Conservation (phyloP, 2,888 invertebrate genomes). For the Pantelozetes paolii region DNA sequence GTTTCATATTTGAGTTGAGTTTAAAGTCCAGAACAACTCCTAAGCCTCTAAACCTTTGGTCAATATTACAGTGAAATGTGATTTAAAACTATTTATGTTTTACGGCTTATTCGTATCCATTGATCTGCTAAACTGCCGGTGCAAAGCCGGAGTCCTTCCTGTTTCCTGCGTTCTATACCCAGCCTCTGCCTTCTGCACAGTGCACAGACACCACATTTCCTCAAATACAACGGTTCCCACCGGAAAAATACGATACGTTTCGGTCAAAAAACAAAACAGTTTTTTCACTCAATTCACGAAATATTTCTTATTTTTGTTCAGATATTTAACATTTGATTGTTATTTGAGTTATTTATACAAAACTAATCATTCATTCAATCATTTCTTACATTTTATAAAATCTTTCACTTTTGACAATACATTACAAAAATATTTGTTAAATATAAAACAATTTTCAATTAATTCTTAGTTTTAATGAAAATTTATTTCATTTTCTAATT, state of each 20-base stretch:
- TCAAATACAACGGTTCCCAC: slow-evolving; percentile 24
- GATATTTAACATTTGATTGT: too few species aligned
- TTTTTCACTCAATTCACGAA: neutral
- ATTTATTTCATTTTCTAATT: too few species aligned
- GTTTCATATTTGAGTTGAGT: too few species aligned
- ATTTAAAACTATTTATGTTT: slow-evolving; percentile 5
- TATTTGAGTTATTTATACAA: too few species aligned
- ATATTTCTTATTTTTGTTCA: neutral
- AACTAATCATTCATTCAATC: too few species aligned
- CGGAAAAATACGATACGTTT: slow-evolving; percentile 24
- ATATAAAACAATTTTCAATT: too few species aligned
- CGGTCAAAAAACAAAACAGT: neutral
- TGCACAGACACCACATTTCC: slow-evolving; percentile 33
- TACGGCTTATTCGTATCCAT: neutral
- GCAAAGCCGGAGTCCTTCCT: slow-evolving; percentile 24
- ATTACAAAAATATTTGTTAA: too few species aligned
- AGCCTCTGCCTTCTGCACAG: neutral
- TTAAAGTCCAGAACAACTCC: neutral
- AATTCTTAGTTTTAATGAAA: too few species aligned
- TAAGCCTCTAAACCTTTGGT: neutral
- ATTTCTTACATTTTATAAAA: too few species aligned
- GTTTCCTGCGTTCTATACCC: slow-evolving; percentile 12
- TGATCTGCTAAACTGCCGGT: slow-evolving; percentile 23
- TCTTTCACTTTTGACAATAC: too few species aligned
- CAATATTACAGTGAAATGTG: neutral